phyloP scores from a whole-genome alignment of 2,888 invertebrate genomes.

The Myopa testacea region DNA sequence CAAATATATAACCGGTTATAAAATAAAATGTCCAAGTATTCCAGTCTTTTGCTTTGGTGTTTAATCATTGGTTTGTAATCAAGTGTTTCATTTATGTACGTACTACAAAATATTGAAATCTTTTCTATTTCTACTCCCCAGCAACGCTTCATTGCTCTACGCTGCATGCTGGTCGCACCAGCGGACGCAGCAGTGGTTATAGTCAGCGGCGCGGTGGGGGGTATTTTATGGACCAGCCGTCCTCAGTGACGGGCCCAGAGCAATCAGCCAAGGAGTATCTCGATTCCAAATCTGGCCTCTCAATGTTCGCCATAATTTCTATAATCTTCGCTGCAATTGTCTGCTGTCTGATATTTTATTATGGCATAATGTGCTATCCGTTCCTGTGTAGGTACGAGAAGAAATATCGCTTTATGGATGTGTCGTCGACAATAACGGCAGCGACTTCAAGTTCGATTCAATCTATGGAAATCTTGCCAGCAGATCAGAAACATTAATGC shows the following conservation, averaged over 20 bases:
- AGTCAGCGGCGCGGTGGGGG: constrained; percentile 47
- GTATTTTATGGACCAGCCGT: constrained; percentile 45
- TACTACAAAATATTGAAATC: background rate
- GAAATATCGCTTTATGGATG: constrained; percentile 67
- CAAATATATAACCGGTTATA: too few relatives aligned
- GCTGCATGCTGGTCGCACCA: constrained; percentile 45
- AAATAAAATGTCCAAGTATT: too few relatives aligned
- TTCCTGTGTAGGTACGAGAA: constrained; percentile 70
- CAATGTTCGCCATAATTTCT: constrained; percentile 75
- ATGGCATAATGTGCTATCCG: constrained; percentile 76
- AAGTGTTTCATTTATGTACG: background rate
- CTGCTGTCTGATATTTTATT: constrained; percentile 71
- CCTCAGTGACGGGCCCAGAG: constrained; percentile 52
- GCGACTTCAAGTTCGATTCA: constrained; percentile 67
- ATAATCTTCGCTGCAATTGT: constrained; percentile 63
- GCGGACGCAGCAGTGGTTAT: constrained; percentile 47
- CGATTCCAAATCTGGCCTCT: constrained; percentile 67
- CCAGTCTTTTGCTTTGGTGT: too few relatives aligned
- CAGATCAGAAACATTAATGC: constrained; percentile 61
- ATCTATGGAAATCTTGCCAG: constrained; percentile 66
- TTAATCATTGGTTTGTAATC: background rate
- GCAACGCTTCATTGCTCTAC: constrained; percentile 45
- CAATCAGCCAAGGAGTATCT: constrained; percentile 63
- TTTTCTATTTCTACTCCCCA: constrained; percentile 15
- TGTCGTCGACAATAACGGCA: constrained; percentile 65